Evolutionary conservation across 2,888 invertebrate species (phyloP).

Genomic region (Prosopocoilus inquinatus): DNA sequence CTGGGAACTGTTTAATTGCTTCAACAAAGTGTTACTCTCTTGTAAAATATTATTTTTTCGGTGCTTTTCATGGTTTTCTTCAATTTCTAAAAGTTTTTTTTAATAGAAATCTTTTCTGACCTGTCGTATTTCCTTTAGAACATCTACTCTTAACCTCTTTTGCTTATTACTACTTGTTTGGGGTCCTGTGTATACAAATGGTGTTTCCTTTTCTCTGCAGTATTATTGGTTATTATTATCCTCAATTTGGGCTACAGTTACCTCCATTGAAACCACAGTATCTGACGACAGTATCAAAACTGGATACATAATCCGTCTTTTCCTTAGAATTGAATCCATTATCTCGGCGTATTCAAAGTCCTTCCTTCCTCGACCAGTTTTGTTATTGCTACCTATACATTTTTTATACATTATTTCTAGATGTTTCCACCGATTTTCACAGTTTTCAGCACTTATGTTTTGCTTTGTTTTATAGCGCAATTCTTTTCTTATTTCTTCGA

Average conservation of each 20-base stretch:
- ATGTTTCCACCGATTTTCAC: constrained; percentile 1
- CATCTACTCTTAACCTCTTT: neutral
- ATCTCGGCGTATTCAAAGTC: constrained; percentile 7
- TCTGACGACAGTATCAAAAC: neutral
- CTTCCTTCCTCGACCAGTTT: constrained; percentile 1
- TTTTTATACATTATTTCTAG: constrained; percentile 2
- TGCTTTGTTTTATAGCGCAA: neutral
- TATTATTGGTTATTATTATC: neutral
- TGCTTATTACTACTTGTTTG: neutral
- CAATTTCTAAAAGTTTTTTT: neutral
- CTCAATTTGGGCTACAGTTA: neutral
- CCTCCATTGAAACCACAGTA: neutral
- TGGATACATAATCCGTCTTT: neutral
- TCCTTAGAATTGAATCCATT: constrained; percentile 1
- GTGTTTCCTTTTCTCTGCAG: neutral
- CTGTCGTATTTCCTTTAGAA: neutral
- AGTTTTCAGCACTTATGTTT: neutral
- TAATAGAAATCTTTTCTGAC: constrained; percentile 8
- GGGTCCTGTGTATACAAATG: neutral
- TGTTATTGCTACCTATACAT: constrained; percentile 5
- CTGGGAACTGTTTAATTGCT: too few species aligned
- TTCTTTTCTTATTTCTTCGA: neutral
- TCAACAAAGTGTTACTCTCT: too few species aligned
- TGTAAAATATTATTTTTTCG: constrained; percentile 1
- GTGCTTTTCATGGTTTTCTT: neutral